Conservation (phyloP, 2,113 vertebrate species). For the Pedetes capensis region DNA sequence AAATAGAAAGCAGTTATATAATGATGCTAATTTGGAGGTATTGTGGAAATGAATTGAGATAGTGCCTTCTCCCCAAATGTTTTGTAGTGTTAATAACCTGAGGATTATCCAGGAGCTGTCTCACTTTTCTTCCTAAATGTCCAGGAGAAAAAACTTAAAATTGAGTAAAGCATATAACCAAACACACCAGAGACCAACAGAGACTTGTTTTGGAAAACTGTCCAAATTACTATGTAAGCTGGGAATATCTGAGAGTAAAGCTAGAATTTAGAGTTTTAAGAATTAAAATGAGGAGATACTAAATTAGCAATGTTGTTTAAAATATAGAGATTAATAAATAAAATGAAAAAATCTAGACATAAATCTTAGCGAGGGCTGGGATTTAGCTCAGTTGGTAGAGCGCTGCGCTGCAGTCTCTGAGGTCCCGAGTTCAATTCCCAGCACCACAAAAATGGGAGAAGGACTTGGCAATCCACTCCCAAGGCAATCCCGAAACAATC, state of each 20-base stretch:
- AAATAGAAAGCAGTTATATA: background rate
- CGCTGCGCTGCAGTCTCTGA: no score
- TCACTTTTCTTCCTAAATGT: background rate
- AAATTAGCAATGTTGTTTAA: slow-evolving; percentile 20
- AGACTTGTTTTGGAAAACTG: slow-evolving; percentile 2
- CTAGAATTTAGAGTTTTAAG: background rate
- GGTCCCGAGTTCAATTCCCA: no score
- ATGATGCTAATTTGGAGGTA: background rate
- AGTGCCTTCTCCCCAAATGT: background rate
- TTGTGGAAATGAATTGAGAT: background rate
- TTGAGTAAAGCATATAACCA: background rate
- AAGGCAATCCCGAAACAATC: no score
- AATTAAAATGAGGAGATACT: background rate
- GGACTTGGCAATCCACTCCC: no score
- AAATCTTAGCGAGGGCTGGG: background rate
- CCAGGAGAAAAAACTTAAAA: slow-evolving; percentile 16
- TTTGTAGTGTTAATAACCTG: background rate
- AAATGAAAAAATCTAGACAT: slow-evolving; percentile 22
- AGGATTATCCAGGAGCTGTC: background rate
- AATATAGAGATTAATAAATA: background rate
- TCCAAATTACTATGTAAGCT: background rate
- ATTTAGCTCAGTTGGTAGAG: no score
- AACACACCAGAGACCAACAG: background rate
- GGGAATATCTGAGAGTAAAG: background rate
- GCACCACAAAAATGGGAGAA: no score